Conservation (phyloP, 2,113 vertebrate genomes). For the Brachyhypopomus occidentalis region DNA sequence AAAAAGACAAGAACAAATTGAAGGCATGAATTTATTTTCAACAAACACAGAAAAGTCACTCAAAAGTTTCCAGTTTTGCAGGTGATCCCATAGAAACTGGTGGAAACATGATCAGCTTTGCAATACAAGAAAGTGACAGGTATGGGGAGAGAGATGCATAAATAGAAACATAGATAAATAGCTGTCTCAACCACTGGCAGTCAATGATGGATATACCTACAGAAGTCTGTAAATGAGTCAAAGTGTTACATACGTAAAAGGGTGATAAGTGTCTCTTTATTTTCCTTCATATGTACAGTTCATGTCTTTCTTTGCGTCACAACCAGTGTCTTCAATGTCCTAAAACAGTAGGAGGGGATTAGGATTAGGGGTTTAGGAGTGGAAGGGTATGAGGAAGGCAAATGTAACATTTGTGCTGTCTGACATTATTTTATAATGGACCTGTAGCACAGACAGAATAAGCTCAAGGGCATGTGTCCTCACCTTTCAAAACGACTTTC, state of each 20-base stretch:
- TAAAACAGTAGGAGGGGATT: constrained; percentile 8
- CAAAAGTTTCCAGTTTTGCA: constrained; percentile 56
- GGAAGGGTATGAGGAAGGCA: too few relatives aligned
- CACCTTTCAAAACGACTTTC: constrained; percentile 64
- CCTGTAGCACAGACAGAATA: constrained; percentile 15
- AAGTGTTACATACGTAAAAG: constrained; percentile 41
- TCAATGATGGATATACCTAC: constrained; percentile 19
- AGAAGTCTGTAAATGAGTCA: constrained; percentile 28
- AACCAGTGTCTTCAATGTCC: constrained; percentile 41
- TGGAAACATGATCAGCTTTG: constrained; percentile 34
- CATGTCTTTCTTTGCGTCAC: constrained; percentile 30
- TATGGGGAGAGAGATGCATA: constrained; percentile 57
- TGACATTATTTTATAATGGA: not conserved
- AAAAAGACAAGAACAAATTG: constrained; percentile 50
- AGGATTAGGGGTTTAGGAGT: too few relatives aligned
- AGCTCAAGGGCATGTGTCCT: constrained; percentile 26
- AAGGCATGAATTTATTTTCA: constrained; percentile 67
- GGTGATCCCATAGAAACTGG: constrained; percentile 41
- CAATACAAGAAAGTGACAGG: constrained; percentile 54
- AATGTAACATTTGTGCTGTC: not conserved
- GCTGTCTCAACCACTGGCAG: constrained; percentile 48
- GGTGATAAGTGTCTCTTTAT: constrained; percentile 27
- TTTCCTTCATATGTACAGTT: constrained; percentile 52
- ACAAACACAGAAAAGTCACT: constrained; percentile 67
- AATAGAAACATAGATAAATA: constrained; percentile 50